phyloP scores from a whole-genome alignment of 2,797 vertebrate genomes.

The Cephalopachus bancanus region DNA sequence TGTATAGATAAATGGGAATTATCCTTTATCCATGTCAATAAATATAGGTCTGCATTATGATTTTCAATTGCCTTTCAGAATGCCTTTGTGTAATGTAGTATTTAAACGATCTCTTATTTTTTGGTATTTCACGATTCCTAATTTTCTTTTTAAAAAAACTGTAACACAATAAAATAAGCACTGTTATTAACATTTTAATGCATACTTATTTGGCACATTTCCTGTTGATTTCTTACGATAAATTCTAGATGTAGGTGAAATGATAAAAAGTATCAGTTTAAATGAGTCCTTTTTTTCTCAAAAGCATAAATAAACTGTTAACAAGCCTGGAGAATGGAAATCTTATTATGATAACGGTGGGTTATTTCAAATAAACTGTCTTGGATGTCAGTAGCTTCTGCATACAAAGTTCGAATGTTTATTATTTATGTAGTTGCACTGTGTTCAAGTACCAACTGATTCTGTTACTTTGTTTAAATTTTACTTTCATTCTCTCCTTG shows the following conservation, averaged over 20 bases:
- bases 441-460: neutral
- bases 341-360: neutral
- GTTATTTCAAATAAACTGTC: slow-evolving; percentile 39
- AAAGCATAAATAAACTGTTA: slow-evolving; percentile 2
- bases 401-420: neutral
- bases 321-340: neutral
- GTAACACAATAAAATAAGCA: neutral
- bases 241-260: slow-evolving; percentile 44
- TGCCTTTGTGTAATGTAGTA: neutral
- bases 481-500: neutral
- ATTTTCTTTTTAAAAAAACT: neutral
- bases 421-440: neutral
- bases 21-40: neutral
- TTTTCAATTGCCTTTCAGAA: slow-evolving; percentile 33
- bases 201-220: slow-evolving; percentile 30
- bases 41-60: neutral
- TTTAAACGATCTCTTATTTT: slow-evolving; percentile 14
- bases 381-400: neutral
- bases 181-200: neutral
- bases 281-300: neutral
- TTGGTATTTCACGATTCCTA: neutral
- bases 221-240: neutral
- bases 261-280: slow-evolving; percentile 15
- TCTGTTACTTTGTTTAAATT: slow-evolving; percentile 19
- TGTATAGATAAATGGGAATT: neutral